Conservation (phyloP, 2,797 vertebrate genomes). For the Coilia nasus region DNA sequence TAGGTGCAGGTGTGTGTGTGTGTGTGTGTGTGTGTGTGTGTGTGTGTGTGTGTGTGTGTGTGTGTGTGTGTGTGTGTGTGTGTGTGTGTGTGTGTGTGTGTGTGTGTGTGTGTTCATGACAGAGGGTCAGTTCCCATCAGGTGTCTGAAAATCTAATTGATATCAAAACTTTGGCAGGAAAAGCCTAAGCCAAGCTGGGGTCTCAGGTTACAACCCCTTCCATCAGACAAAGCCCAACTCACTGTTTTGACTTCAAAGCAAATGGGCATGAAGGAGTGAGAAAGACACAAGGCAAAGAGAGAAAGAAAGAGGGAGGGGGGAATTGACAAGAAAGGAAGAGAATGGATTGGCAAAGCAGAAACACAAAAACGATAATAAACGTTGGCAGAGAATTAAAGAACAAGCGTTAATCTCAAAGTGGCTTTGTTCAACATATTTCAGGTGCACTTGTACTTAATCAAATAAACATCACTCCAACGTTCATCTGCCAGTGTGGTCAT, state of each 20-base stretch:
- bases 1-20: neutral
- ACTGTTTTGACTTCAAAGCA: constrained; percentile 78
- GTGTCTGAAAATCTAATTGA: constrained; percentile 75
- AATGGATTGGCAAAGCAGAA: neutral
- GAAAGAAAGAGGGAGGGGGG: neutral
- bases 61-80: too few relatives aligned
- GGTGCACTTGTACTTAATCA: constrained; percentile 57
- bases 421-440: constrained; percentile 55
- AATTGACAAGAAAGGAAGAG: neutral
- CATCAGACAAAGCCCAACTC: constrained; percentile 49
- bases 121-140: constrained; percentile 56
- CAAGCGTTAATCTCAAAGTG: neutral
- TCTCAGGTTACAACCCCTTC: constrained; percentile 68
- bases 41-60: neutral
- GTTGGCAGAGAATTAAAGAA: too few relatives aligned
- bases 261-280: constrained; percentile 38
- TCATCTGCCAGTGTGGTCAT: constrained; percentile 72
- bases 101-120: neutral
- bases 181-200: constrained; percentile 61
- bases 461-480: constrained; percentile 65
- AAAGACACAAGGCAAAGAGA: neutral
- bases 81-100: neutral
- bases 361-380: constrained; percentile 23
- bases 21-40: neutral
- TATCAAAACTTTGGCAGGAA: constrained; percentile 72